Evolutionary conservation across 30 jellyfish, hydroid and myxozoan genomes (phyloP), one percentile per base, ranked within the genome.

Genomic region (Chironex yamaguchii): DNA sequence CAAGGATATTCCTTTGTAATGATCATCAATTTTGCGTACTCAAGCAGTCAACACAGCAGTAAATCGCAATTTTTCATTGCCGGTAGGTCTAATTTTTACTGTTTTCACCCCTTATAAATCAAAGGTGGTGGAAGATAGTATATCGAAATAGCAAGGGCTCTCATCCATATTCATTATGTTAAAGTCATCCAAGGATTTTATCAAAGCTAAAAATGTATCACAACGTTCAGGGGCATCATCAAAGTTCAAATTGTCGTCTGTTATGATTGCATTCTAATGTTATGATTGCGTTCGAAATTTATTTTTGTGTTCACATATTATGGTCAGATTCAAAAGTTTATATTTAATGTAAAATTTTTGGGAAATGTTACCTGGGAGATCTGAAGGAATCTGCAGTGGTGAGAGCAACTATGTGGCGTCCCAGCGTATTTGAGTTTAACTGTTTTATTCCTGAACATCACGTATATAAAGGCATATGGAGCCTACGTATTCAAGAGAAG

Each of bases 401-500:
- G 29, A 63, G 29, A 49, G 29, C 64, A 21, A n/a, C 31, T 25
- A 4, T 64, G 58, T 2, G 58, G 11, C 78, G 64, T 64, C 58
- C 58, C n/a, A 30, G 67, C 35, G 81, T 67, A 30, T 29, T 67
- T 23, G 81, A 67, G 64, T 67, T 67, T 67, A 67, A 67, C 64
- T 30, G 81, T 67, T 29, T 67, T 29, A 67, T 29, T 6, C 32
- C 81, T 67, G 81, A 28, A 67, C 81, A 67, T 67, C 81, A 24
- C 81, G 63, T 67, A 29, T 67, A 29, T 67, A 67, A 67, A 21
- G 64, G 26, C 23, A 29, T 29, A 67, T 67, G 63, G 81, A 67
- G 31, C 81, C 81, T 63, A 67, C 81, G 2, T 67, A 67, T 67
- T 67, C 81, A 67, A 67, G 81, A 21, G 81, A 63, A 25, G 81